phyloP scores from a whole-genome alignment of 2,888 invertebrate genomes.

The Andricus curvator region DNA sequence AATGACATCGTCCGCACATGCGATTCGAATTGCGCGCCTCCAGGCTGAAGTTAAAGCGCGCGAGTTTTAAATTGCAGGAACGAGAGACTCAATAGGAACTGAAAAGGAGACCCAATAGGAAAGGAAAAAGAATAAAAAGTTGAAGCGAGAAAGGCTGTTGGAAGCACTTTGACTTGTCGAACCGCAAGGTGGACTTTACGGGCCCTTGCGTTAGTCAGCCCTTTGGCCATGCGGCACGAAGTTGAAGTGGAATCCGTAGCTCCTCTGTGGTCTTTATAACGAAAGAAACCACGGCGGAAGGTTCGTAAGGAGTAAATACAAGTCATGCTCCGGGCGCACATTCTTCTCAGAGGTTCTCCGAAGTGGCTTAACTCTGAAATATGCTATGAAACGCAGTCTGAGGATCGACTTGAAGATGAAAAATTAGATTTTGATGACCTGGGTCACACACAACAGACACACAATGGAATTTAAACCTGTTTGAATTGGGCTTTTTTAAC shows the following conservation, averaged over 20 bases:
- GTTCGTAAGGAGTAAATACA: conserved; percentile 4
- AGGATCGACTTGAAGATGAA: background rate
- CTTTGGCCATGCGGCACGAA: conserved; percentile 13
- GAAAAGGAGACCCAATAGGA: background rate
- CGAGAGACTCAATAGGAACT: background rate
- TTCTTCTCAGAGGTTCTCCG: conserved; percentile 26
- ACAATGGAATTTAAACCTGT: background rate
- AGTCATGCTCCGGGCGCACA: conserved; percentile 29
- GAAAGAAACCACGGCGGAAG: conserved; percentile 4
- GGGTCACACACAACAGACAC: background rate
- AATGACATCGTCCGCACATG: background rate
- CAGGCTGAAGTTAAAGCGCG: background rate
- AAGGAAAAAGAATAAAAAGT: background rate
- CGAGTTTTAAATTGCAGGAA: background rate
- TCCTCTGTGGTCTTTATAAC: background rate
- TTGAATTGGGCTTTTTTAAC: background rate
- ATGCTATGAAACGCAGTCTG: background rate
- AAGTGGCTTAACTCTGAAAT: background rate
- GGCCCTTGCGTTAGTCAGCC: background rate
- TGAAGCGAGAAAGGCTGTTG: background rate
- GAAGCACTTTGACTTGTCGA: conserved; percentile 7
- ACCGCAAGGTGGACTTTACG: conserved; percentile 12
- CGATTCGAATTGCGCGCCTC: background rate
- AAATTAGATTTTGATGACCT: conserved; percentile 13
- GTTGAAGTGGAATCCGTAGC: background rate